Percentiles rank a stretch among this genome's conserved stretches.
Evolutionary conservation across 2,113 vertebrate genomes (phyloP).

Genomic region (Azemiops feae): DNA sequence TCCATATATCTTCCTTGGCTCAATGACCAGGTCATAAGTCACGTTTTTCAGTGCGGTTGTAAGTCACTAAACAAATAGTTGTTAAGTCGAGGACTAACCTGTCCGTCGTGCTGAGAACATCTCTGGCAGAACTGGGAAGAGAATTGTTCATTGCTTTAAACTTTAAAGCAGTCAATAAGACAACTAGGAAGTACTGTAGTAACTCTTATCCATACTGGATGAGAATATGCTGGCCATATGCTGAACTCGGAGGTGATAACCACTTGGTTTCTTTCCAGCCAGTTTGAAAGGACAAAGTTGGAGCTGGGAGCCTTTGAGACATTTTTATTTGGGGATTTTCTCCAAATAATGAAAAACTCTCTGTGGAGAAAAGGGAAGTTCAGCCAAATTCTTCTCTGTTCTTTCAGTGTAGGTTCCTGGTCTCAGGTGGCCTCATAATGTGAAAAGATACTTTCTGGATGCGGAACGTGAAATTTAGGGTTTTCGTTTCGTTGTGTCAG

Average conservation of each 20-base stretch:
- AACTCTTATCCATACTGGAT: background rate
- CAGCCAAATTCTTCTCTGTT: conserved; percentile 9
- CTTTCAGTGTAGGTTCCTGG: accelerated
- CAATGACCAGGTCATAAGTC: background rate
- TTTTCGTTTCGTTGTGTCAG: background rate
- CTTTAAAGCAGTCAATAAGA: background rate
- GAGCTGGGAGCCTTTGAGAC: background rate
- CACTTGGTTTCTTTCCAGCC: background rate
- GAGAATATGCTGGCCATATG: background rate
- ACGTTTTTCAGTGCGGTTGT: background rate
- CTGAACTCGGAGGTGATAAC: background rate
- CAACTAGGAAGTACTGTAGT: background rate
- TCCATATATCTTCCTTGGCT: background rate
- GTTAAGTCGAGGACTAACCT: background rate
- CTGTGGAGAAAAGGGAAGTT: conserved; percentile 22
- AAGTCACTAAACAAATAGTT: background rate
- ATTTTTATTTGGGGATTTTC: conserved; percentile 29
- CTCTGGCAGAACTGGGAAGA: background rate
- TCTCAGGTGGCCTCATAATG: conserved; percentile 1
- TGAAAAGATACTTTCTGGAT: conserved; percentile 15
- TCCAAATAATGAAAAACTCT: conserved; percentile 19
- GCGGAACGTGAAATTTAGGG: background rate
- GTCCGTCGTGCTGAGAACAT: background rate
- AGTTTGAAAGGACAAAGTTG: background rate
- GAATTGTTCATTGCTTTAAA: background rate